phyloP scores from a whole-genome alignment of 2,113 vertebrate genomes.

The Nematolebias whitei region DNA sequence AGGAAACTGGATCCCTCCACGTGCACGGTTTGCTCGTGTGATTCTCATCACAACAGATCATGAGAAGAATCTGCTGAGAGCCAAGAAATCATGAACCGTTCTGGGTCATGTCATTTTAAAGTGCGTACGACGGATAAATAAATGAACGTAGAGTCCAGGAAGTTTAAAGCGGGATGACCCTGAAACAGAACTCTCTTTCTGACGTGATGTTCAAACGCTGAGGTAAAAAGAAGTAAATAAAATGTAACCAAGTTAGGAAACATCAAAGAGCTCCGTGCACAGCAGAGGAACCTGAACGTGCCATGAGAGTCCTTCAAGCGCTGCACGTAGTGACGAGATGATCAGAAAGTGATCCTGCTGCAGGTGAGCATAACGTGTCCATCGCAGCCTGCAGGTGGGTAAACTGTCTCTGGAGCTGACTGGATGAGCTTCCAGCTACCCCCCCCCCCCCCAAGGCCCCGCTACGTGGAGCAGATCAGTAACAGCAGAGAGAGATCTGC shows the following conservation, averaged over 20 bases:
- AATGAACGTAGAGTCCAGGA: slow-evolving; percentile 22
- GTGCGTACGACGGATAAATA: slow-evolving; percentile 29
- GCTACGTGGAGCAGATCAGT: slow-evolving; percentile 67
- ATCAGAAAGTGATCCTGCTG: slow-evolving; percentile 48
- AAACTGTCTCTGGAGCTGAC: slow-evolving; percentile 46
- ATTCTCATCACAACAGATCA: slow-evolving; percentile 6
- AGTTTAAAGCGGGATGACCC: slow-evolving; percentile 14
- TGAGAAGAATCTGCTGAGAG: background rate
- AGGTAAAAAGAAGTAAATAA: slow-evolving; percentile 7
- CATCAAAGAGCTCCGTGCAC: background rate
- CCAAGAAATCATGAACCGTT: slow-evolving; percentile 15
- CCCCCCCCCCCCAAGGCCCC: slow-evolving; percentile 45
- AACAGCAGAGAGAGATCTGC: slow-evolving; percentile 64
- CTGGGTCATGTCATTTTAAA: slow-evolving; percentile 17
- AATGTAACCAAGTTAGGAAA: background rate
- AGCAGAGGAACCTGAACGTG: slow-evolving; percentile 20
- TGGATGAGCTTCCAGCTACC: slow-evolving; percentile 51
- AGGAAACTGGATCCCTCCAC: background rate
- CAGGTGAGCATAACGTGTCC: slow-evolving; percentile 47
- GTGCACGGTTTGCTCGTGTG: background rate
- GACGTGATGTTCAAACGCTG: slow-evolving; percentile 1
- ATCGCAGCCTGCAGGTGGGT: slow-evolving; percentile 44
- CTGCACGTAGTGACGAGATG: slow-evolving; percentile 45
- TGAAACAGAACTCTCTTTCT: slow-evolving; percentile 6
- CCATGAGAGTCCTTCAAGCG: slow-evolving; percentile 14